Conservation (phyloP, 2,113 vertebrate genomes). For the Carlito syrichta region DNA sequence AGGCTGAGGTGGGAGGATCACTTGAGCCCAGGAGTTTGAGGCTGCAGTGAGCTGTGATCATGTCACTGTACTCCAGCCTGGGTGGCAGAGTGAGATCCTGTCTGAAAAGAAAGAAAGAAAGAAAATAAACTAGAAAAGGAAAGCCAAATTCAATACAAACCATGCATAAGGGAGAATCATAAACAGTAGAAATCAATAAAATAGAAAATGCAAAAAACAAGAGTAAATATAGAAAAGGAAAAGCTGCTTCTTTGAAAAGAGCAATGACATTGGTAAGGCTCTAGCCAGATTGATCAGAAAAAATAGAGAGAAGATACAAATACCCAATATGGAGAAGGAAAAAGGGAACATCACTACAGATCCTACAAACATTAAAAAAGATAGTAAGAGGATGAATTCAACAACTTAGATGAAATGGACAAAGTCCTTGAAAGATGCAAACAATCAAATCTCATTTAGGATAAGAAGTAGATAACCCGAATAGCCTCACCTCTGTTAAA, state of each 20-base stretch:
- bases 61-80: no score
- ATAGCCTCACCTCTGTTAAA: neutral
- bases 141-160: neutral
- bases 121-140: neutral
- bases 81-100: no score
- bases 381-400: neutral
- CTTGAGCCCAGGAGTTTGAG: no score
- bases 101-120: no score
- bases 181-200: neutral
- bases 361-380: neutral
- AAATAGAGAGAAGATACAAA: neutral
- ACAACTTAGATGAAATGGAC: neutral
- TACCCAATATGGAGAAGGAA: neutral
- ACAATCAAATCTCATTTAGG: neutral
- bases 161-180: neutral
- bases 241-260: neutral
- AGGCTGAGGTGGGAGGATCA: no score
- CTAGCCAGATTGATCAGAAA: neutral
- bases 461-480: neutral
- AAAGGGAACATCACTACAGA: neutral
- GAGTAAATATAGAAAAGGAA: neutral
- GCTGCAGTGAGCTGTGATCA: no score
- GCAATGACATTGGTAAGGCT: neutral
- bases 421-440: neutral
- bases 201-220: neutral